Conservation (phyloP, 2,888 invertebrate genomes). For the Temnothorax rugatulus region DNA sequence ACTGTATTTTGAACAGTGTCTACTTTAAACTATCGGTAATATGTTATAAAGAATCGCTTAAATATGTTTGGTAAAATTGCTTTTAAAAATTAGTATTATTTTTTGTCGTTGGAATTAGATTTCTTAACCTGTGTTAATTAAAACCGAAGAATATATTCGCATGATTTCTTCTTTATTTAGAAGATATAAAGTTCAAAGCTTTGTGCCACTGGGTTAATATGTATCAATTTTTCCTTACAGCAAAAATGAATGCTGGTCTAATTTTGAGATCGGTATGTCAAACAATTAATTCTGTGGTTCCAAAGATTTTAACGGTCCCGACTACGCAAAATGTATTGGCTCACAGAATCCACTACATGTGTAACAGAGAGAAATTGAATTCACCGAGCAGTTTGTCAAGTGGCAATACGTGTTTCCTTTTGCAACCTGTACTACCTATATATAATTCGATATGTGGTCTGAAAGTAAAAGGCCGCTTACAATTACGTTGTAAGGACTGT, state of each 20-base stretch:
- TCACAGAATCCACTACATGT: constrained; percentile 52
- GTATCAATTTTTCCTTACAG: constrained; percentile 58
- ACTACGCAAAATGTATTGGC: background rate
- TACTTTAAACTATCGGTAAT: background rate
- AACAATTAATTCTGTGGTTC: constrained; percentile 45
- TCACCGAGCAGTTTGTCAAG: background rate
- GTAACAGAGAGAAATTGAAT: constrained; percentile 37
- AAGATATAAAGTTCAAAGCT: background rate
- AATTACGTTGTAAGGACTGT: constrained; percentile 93
- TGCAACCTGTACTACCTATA: constrained; percentile 79
- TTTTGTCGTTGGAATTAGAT: background rate
- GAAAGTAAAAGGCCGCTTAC: constrained; percentile 91
- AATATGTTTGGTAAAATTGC: background rate
- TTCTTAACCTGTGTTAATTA: background rate
- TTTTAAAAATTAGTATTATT: background rate
- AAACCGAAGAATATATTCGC: background rate
- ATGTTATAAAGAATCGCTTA: background rate
- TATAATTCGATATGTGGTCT: constrained; percentile 88
- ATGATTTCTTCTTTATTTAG: background rate
- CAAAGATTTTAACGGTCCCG: constrained; percentile 32
- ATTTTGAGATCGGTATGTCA: constrained; percentile 62
- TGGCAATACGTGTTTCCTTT: constrained; percentile 42
- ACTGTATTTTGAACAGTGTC: background rate
- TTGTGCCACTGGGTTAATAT: background rate
- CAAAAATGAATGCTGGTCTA: constrained; percentile 57